phyloP scores from a whole-genome alignment of 2,888 invertebrate species.

The Temnothorax rugatulus region DNA sequence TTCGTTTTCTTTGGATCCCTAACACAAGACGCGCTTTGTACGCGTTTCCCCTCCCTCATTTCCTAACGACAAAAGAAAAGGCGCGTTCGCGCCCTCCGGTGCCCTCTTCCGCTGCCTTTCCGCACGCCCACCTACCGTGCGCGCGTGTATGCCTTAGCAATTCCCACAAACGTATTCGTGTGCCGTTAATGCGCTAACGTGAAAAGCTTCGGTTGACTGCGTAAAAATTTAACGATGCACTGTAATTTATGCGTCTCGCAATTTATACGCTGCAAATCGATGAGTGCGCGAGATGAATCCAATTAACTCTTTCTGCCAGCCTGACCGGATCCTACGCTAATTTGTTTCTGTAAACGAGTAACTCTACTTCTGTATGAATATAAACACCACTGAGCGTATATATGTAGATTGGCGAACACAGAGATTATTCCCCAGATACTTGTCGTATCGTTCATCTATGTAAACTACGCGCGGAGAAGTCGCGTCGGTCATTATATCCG shows the following conservation, averaged over 20 bases:
- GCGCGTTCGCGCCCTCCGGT: conserved; percentile 69
- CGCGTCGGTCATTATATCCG: conserved; percentile 65
- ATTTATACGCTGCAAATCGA: conserved; percentile 29
- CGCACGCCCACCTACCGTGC: conserved; percentile 51
- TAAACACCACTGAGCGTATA: background rate
- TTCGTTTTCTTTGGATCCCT: conserved; percentile 61
- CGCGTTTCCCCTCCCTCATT: conserved; percentile 67
- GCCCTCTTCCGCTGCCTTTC: conserved; percentile 58
- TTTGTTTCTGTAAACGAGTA: conserved; percentile 24
- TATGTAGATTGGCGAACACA: background rate
- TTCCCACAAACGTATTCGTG: conserved; percentile 7
- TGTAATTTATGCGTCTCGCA: conserved; percentile 34
- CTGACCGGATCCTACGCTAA: conserved; percentile 14
- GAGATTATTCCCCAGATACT: background rate
- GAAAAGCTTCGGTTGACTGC: conserved; percentile 35
- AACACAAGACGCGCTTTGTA: conserved; percentile 69
- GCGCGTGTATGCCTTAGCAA: conserved; percentile 49
- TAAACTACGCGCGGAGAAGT: background rate
- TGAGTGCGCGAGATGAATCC: conserved; percentile 21
- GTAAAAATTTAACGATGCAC: conserved; percentile 33
- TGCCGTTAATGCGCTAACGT: conserved; percentile 13
- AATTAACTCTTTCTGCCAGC: conserved; percentile 26
- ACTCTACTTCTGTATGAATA: conserved; percentile 13
- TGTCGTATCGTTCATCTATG: background rate
- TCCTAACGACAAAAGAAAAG: conserved; percentile 76